Conservation (phyloP, 2,113 vertebrate species). For the Lepus europaeus region DNA sequence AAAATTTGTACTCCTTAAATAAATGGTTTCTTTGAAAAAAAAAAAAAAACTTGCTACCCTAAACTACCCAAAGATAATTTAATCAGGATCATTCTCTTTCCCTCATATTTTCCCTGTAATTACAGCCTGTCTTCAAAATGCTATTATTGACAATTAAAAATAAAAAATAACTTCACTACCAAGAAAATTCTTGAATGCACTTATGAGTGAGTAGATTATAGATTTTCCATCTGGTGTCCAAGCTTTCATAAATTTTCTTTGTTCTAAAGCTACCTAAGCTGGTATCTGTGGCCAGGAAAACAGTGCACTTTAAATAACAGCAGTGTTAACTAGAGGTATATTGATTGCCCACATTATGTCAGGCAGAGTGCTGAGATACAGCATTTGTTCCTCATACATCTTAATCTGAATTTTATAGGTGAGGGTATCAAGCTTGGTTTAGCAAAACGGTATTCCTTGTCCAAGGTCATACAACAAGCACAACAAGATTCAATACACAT, state of each 20-base stretch:
- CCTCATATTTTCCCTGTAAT: accelerated
- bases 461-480: slow-evolving; percentile 1
- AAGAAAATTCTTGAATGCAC: background rate
- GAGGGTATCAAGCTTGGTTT: background rate
- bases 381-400: background rate
- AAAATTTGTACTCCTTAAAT: too few relatives aligned
- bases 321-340: background rate
- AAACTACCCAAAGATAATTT: background rate
- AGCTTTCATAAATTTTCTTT: background rate
- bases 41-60: too few relatives aligned
- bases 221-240: background rate
- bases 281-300: background rate
- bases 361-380: background rate
- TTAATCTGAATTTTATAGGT: slow-evolving; percentile 46
- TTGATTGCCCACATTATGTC: background rate
- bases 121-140: background rate
- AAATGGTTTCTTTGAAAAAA: background rate
- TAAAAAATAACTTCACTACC: background rate
- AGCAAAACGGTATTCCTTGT: background rate
- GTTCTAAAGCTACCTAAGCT: background rate
- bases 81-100: too few relatives aligned
- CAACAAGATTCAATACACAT: background rate
- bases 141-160: background rate
- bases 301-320: background rate
- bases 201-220: background rate